Base-by-base conservation (phyloP, 1,140 invertebrate species). In the Holotrichia oblita region DNA sequence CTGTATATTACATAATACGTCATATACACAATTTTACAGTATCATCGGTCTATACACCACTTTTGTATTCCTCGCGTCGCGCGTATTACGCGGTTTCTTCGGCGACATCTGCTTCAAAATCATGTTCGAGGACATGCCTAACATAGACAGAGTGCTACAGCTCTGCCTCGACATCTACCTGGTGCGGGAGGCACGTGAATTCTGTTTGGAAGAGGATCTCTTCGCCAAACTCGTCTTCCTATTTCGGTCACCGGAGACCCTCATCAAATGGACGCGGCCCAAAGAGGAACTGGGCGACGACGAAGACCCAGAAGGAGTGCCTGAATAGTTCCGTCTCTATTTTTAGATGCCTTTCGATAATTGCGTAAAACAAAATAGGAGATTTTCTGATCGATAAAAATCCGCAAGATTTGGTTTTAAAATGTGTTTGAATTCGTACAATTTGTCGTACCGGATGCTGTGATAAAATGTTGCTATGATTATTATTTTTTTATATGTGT, bases 171-270 rank as follows among this genome's bases (percentile, higher is more conserved):
- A 99, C 86, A 97, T 99, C 80, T 99, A 99, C 87, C 89, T 99
- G 86, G 98, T 99, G 0, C 92, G 99, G 40, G 98, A 99, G 89
- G 97, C 96, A 72, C 90, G 94, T 40, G 97, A 99, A 85, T 92
- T 99, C 77, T 91, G 93, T 12, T 88, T 99, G 8, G 99, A 99
- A 89, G 98, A 99, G 89, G 98, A 99, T 87, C 91, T 99, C 6
- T 99, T 99, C 88, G 97, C 98, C 20, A 99, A 99, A 92, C 89
- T 99, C 64, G 95, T 99, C 81, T 99, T 99, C 94, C 90, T 99
- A 73, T 99, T 99, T 88, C 92, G 98, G 77, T 99, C 98, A 22
- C 97, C 98, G 0, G 97, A 99, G 86, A 99, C 97, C 24, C 91
- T 99, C 83, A 99, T 99, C 82, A 98, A 98, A 89, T 99, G 95